Conservation (phyloP, 1,140 invertebrate species). For the Procambarus virginalis region DNA sequence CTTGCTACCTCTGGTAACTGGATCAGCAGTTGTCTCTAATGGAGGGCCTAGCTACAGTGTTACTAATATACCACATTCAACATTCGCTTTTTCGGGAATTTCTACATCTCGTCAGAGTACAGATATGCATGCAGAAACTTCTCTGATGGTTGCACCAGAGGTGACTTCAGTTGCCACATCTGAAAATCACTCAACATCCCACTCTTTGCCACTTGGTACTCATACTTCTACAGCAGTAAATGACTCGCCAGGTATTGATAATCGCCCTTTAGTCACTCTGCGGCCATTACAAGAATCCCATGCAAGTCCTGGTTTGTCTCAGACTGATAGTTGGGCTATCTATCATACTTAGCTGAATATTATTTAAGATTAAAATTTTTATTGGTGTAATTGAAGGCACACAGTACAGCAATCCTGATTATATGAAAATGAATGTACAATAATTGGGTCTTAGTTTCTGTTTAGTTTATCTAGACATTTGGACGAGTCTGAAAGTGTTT, state of each 20-base stretch:
- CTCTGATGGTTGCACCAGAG: background rate
- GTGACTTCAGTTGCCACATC: background rate
- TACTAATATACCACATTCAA: background rate
- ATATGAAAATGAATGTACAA: too few relatives aligned
- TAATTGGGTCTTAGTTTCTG: too few relatives aligned
- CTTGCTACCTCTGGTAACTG: background rate
- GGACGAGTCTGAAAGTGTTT: too few relatives aligned
- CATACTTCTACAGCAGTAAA: background rate
- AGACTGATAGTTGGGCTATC: constrained; percentile 11
- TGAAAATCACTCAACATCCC: background rate
- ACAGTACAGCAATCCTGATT: too few relatives aligned
- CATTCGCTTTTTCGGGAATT: constrained; percentile 5
- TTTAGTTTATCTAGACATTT: too few relatives aligned
- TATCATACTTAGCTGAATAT: constrained; percentile 15
- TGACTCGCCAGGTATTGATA: background rate
- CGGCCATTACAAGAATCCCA: constrained; percentile 11
- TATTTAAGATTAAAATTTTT: background rate
- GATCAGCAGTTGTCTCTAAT: background rate
- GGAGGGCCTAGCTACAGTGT: background rate
- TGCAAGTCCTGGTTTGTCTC: background rate
- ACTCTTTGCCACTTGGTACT: background rate
- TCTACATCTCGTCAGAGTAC: background rate
- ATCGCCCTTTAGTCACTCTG: background rate
- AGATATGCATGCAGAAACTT: background rate
- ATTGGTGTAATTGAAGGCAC: too few relatives aligned